Evolutionary conservation across 2,888 invertebrate species (phyloP), one percentile per base, ranked within the genome.

Genomic region (Dasypogon diadema): DNA sequence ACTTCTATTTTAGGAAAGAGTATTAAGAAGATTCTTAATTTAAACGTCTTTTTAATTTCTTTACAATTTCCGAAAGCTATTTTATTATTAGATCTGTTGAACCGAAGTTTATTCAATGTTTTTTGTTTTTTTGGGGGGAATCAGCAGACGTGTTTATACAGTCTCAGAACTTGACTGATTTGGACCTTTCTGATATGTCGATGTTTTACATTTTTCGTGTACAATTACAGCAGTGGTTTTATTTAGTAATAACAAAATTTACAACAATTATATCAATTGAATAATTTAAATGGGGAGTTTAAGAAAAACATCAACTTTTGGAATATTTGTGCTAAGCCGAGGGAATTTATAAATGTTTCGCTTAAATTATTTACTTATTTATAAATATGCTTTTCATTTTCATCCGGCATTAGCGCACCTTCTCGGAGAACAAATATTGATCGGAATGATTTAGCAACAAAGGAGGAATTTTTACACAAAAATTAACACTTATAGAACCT

Each of bases 401-500:
- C 3, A 30, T 30, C 8, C 58, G 14, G 58, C 30, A 14, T 16
- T 30, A 30, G 34, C 58, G 30, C 26, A n/a, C 58, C 30, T 58
- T 58, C 58, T 58, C 58, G 16, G 8, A 30, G 8, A n/a, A n/a
- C n/a, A n/a, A n/a, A 30, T 30, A 26, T 58, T 26, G 30, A 58
- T 26, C 26, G 58, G 30, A 58, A 58, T 58, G 14, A 56, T 60
- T 30, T 60, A 6, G 1, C 0, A 12, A 42, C n/a, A 42, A 42
- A 42, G 42, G n/a, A 42, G 42, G 42, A 42, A 42, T 37, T 60
- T 34, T 65, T 48, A 65, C 46, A 65, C 37, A 65, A 65, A 24
- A 46, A 65, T 48, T 65, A 65, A 65, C 65, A 65, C 65, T 65
- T 65, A 65, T n/a, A 46, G 46, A 46, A 65, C 21, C 42, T 65